Evolutionary conservation across 30 jellyfish, hydroid and myxozoan genomes (phyloP).

Genomic region (Pelagia noctiluca): DNA sequence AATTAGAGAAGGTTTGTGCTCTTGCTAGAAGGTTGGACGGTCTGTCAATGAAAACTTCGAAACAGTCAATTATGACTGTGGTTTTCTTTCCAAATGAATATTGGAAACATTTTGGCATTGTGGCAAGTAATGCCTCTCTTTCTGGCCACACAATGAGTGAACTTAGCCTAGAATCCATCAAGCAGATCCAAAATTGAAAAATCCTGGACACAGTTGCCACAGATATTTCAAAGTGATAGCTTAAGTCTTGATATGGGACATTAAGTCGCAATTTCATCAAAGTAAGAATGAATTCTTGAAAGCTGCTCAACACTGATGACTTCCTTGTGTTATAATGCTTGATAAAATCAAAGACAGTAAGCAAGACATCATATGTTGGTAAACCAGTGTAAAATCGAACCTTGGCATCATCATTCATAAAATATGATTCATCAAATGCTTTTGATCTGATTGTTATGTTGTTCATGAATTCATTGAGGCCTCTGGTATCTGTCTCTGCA

Average conservation of each 20-base stretch:
- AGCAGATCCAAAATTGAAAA: conserved; percentile 33
- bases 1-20: too few relatives aligned
- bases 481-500: conserved; percentile 27
- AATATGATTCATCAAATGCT: conserved; percentile 8
- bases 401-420: conserved; percentile 44
- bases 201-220: conserved; percentile 45
- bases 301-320: conserved; percentile 7
- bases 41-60: too few relatives aligned
- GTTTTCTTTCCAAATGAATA: conserved; percentile 36
- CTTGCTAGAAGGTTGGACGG: too few relatives aligned
- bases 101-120: conserved; percentile 63
- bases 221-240: conserved; percentile 41
- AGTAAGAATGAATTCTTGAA: conserved; percentile 35
- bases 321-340: conserved; percentile 16
- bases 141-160: conserved; percentile 55
- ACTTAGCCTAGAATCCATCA: conserved; percentile 19
- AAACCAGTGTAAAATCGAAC: conserved; percentile 52
- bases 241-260: conserved; percentile 36
- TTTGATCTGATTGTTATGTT: conserved; percentile 14
- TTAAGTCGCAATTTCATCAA: conserved; percentile 27
- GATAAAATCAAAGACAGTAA: conserved; percentile 37
- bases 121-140: conserved; percentile 21
- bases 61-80: conserved; percentile 53
- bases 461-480: conserved; percentile 10
- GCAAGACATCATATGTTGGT: conserved; percentile 42